phyloP scores from a whole-genome alignment of 23 tunicate genomes.

The Clavelina lepadiformis region DNA sequence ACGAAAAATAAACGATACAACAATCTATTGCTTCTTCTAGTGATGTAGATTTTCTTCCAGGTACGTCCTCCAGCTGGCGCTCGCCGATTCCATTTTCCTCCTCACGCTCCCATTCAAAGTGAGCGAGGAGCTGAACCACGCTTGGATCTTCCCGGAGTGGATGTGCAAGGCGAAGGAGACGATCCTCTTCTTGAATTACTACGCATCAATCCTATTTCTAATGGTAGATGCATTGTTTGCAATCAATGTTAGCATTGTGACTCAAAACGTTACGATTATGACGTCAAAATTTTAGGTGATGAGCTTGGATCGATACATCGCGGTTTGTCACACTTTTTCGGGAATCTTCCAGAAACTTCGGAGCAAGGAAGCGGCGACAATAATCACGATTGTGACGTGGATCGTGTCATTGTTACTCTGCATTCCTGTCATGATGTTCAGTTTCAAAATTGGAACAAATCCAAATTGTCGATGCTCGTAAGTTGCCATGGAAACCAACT shows the following conservation, averaged over 20 bases:
- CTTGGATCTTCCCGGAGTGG: constrained; percentile 40
- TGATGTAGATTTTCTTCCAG: too few relatives aligned
- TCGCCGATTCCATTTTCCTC: constrained; percentile 42
- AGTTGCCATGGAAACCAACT: too few relatives aligned
- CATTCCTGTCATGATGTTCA: constrained; percentile 55
- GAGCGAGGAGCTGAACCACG: constrained; percentile 17
- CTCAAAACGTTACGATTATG: too few relatives aligned
- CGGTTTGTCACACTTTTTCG: constrained; percentile 74
- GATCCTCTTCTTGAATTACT: constrained; percentile 40
- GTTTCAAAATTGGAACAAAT: constrained; percentile 30
- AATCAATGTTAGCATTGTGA: too few relatives aligned
- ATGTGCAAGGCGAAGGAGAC: constrained; percentile 59
- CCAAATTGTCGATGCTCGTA: constrained; percentile 71
- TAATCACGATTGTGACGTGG: constrained; percentile 46
- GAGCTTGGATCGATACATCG: constrained; percentile 76
- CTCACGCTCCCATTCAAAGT: constrained; percentile 45
- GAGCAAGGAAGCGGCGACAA: constrained; percentile 11
- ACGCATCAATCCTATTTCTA: constrained; percentile 49
- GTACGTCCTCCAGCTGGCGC: constrained; percentile 52
- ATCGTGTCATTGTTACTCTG: constrained; percentile 24
- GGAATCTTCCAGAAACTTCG: constrained; percentile 40
- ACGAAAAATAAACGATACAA: too few relatives aligned
- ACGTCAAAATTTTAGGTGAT: constrained; percentile 73
- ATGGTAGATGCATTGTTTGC: too few relatives aligned
- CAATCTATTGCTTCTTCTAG: too few relatives aligned